A percentile compares a stretch with the other conserved stretches of the same genome.
phyloP scores from a whole-genome alignment of 2,888 invertebrate genomes.

The Resseliella maxima region DNA sequence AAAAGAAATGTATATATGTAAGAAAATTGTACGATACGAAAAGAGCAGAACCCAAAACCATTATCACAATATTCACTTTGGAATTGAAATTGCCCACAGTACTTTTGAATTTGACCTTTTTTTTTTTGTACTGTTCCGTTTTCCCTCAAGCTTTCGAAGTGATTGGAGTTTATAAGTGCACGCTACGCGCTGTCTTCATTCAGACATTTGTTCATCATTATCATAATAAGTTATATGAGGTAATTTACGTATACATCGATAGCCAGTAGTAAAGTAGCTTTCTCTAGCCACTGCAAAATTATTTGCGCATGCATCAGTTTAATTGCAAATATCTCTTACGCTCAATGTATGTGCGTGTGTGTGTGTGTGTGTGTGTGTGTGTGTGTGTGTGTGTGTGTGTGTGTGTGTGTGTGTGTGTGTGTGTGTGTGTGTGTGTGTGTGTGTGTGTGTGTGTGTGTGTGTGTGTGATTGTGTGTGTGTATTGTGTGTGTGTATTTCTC shows the following conservation, averaged over 20 bases:
- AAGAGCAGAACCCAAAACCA: conserved; percentile 54
- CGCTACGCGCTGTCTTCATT: not conserved
- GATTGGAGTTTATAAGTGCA: not conserved
- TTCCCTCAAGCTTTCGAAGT: conserved; percentile 5
- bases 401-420: not conserved
- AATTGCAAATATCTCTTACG: conserved; percentile 5
- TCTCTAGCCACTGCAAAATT: not conserved
- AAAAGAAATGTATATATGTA: not conserved
- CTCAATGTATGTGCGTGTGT: not conserved
- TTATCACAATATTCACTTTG: conserved; percentile 55
- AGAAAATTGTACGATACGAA: conserved; percentile 5
- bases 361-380: not conserved
- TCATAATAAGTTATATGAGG: conserved; percentile 51
- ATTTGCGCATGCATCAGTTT: conserved; percentile 27
- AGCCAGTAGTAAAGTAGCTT: conserved; percentile 2
- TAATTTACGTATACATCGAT: conserved; percentile 30
- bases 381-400: not conserved
- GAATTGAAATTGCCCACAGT: conserved; percentile 51
- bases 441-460: too few species aligned
- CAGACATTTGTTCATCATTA: conserved; percentile 51
- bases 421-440: not conserved
- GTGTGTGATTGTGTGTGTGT: not conserved
- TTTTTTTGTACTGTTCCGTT: not conserved
- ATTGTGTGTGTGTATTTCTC: not conserved
- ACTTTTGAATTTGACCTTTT: conserved; percentile 45